Base-by-base conservation (phyloP, 2,797 vertebrate species). In the Sebastes ruberrimus region DNA sequence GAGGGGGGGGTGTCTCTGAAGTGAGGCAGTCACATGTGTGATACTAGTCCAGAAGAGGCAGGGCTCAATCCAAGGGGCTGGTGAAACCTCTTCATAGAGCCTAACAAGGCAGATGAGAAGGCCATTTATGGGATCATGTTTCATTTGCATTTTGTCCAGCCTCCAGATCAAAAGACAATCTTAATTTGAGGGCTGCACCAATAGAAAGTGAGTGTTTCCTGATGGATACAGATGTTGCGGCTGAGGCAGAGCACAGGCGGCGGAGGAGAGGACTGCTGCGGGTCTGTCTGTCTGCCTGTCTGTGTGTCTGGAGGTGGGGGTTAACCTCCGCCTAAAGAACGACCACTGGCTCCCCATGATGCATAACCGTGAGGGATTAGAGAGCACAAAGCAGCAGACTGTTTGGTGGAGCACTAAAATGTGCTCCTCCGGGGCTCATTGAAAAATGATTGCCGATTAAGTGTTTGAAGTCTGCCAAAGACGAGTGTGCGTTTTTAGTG, bases 371-470 rank as follows among this genome's bases (percentile, higher is more conserved):
- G 86, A 94, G 91, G 93, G 94, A 95, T 96, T 95, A 95, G 90
- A 89, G 89, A 91, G 92, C 94, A 95, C 93, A 94, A 95, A 96
- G 94, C 93, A 82, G 91, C 88, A 92, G 94, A 93, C 93, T 94
- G 93, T 94, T 94, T 95, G 95, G 94, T 94, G 93, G 92, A 92
- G 92, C 93, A 94, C 95, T 95, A 95, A 96, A 96, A 95, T 88
- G 92, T 93, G 92, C 93, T 95, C 94, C 94, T 95, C 88, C 90
- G 94, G 94, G 94, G 94, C 95, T 96, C 94, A 95, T 95, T 96
- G 96, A 95, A 94, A 95, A 95, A 96, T 95, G 94, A 95, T 96
- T 96, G 95, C 89, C 92, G 94, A 96, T 95, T 96, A 95, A 94
- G 92, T 93, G 93, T 95, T 96, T 96, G 94, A 96, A 96, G 95